Evolutionary conservation across 2,113 vertebrate species (phyloP).

Genomic region (Thamnaconus septentrionalis): DNA sequence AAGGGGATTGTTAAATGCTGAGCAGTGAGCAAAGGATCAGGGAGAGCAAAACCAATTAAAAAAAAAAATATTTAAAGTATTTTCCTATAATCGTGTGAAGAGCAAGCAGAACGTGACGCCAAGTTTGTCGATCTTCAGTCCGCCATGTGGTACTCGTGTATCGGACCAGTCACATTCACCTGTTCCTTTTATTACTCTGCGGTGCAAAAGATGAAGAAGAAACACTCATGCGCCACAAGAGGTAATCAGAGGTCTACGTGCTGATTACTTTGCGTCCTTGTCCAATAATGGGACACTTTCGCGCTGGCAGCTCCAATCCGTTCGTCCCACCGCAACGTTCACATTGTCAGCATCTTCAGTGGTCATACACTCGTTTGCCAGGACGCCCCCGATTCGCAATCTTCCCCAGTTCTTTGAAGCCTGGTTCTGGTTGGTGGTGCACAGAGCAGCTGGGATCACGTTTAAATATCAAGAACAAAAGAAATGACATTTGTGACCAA

Average conservation of each 20-base stretch:
- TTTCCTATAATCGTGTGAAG: not conserved
- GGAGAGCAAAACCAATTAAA: constrained; percentile 20
- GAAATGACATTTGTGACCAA: constrained; percentile 49
- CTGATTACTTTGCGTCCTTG: too few species aligned
- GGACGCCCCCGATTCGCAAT: not conserved
- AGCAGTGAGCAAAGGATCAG: constrained; percentile 2
- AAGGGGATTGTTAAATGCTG: constrained; percentile 14
- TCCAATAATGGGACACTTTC: constrained; percentile 4
- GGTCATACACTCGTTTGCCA: constrained; percentile 10
- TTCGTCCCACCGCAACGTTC: not conserved
- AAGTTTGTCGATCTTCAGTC: not conserved
- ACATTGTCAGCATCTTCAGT: constrained; percentile 10
- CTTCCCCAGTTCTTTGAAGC: not conserved
- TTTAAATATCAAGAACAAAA: constrained; percentile 32
- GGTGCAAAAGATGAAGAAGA: too few species aligned
- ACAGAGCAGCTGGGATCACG: constrained; percentile 15
- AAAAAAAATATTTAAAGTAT: not conserved
- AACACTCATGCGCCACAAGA: too few species aligned
- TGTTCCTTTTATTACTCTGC: too few species aligned
- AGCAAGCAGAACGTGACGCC: constrained; percentile 8
- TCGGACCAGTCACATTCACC: too few species aligned
- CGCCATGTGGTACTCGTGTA: too few species aligned
- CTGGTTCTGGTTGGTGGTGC: not conserved
- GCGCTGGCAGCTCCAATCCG: constrained; percentile 6
- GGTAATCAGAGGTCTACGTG: too few species aligned